phyloP scores from a whole-genome alignment of 2,113 vertebrate species.

The Circaetus cinerascens region DNA sequence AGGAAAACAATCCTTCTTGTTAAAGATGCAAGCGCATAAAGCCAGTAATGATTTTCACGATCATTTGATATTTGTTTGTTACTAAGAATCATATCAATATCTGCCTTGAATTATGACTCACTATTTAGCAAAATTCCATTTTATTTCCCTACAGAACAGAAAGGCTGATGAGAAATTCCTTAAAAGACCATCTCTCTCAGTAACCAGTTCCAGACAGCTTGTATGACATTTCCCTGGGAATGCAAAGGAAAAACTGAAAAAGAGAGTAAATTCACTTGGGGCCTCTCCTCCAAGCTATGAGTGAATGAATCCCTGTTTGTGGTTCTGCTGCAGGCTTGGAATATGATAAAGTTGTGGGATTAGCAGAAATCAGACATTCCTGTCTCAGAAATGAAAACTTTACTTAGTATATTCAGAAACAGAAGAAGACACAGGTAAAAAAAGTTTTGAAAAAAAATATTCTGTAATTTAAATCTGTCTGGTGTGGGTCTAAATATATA shows the following conservation, averaged over 20 bases:
- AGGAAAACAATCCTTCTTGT: neutral
- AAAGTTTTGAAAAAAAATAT: slow-evolving; percentile 60
- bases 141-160: slow-evolving; percentile 45
- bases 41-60: neutral
- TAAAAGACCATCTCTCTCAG: slow-evolving; percentile 29
- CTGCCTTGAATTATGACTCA: slow-evolving; percentile 53
- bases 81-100: neutral
- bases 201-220: slow-evolving; percentile 54
- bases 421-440: slow-evolving; percentile 17
- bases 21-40: neutral
- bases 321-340: neutral
- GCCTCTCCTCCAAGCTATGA: slow-evolving; percentile 22
- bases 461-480: slow-evolving; percentile 60
- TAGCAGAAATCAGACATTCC: slow-evolving; percentile 69
- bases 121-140: slow-evolving; percentile 31
- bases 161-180: slow-evolving; percentile 54
- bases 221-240: slow-evolving; percentile 61
- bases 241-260: slow-evolving; percentile 55
- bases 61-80: slow-evolving; percentile 16
- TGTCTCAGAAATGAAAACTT: slow-evolving; percentile 56
- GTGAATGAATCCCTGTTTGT: slow-evolving; percentile 5
- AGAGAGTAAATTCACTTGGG: slow-evolving; percentile 17
- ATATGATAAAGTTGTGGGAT: slow-evolving; percentile 55
- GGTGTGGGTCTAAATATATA: slow-evolving; percentile 23
- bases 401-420: slow-evolving; percentile 34